A percentile compares a stretch with the other conserved stretches of the same genome.
Conservation (phyloP, 92 coral and sea anemone genomes). For the Blastomussa wellsi region DNA sequence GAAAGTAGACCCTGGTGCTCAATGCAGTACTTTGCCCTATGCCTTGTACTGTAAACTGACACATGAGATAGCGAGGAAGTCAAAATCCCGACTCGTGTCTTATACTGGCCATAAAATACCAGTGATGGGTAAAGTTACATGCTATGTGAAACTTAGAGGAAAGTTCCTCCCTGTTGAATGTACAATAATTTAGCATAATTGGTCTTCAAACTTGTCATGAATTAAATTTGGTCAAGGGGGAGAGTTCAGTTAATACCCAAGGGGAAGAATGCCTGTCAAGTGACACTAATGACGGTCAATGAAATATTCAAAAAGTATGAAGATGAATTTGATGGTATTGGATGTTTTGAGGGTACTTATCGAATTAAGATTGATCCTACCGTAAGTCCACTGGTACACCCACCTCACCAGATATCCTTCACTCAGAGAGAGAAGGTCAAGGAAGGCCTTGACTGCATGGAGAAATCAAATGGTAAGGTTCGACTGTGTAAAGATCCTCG, state of each 20-base stretch:
- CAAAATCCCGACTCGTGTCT: slow-evolving; percentile 40
- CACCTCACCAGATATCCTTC: neutral
- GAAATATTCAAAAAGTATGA: slow-evolving; percentile 15
- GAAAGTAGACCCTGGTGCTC: slow-evolving; percentile 61
- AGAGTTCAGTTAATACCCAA: slow-evolving; percentile 37
- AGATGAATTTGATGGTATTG: slow-evolving; percentile 15
- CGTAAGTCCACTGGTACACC: neutral
- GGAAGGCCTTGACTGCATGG: slow-evolving; percentile 6
- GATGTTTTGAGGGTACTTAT: slow-evolving; percentile 17
- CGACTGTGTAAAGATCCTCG: slow-evolving; percentile 70
- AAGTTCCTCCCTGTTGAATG: slow-evolving; percentile 52
- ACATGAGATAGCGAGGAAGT: slow-evolving; percentile 29
- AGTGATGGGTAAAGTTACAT: slow-evolving; percentile 42
- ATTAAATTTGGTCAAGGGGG: slow-evolving; percentile 43
- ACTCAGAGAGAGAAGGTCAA: slow-evolving; percentile 5
- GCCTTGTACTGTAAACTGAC: slow-evolving; percentile 29
- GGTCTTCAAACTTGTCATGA: slow-evolving; percentile 49
- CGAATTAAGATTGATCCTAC: slow-evolving; percentile 2
- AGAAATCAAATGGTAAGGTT: slow-evolving; percentile 52
- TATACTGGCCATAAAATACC: slow-evolving; percentile 54
- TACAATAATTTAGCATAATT: slow-evolving; percentile 43
- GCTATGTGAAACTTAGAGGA: slow-evolving; percentile 28
- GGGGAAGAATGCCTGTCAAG: slow-evolving; percentile 2
- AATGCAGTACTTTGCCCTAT: slow-evolving; percentile 45
- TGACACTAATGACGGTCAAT: neutral